Evolutionary conservation across 2,113 vertebrate species (phyloP), one percentile per base, ranked within the genome.

Genomic region (Mohoua ochrocephala): DNA sequence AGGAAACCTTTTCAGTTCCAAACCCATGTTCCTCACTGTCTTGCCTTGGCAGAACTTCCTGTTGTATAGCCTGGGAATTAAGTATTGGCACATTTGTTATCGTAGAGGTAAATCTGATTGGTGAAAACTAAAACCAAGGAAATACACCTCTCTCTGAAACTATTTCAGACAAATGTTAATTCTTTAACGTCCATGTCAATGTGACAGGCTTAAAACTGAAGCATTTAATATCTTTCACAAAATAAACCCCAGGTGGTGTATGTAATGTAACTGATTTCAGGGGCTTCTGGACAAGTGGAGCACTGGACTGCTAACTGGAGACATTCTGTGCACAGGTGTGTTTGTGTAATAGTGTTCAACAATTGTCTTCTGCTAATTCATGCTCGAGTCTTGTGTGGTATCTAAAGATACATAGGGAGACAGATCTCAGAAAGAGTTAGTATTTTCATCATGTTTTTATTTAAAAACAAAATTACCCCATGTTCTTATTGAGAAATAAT

Each of bases 11-110:
- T 27, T 27, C 39, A 2, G 1, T 53, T 89, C 76, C 53, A 33
- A 39, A 69, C 6, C 1, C 4, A 0, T 10, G 28, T 21, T 44
- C 45, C 63, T 50, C 9, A 0, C 31, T 28, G 1, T 17, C 54
- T 44, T 45, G 4, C 16, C 9, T 22, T 42, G 42, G 60, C 73
- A 70, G 71, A 67, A 7, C 27, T 61, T 44, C 74, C 27, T 35
- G 44, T 41, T 47, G 22, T 54, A 47, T 35, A 83, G 56, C 41
- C 47, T 0, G 0, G 54, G 30, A 26, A 31, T 17, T 7, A 37
- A 30, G 11, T 42, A 4, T 33, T 54, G 1, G 5, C 57, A 41
- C 6, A 0, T 49, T 84, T 27, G 50, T 65, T 68, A 17, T 24
- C 10, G 0, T 1, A 17, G 17, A 39, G 52, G 24, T 54, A 33